Evolutionary conservation across 2,888 invertebrate species (phyloP), one percentile per base, ranked within the genome.

Genomic region (Drosophila pullipes): DNA sequence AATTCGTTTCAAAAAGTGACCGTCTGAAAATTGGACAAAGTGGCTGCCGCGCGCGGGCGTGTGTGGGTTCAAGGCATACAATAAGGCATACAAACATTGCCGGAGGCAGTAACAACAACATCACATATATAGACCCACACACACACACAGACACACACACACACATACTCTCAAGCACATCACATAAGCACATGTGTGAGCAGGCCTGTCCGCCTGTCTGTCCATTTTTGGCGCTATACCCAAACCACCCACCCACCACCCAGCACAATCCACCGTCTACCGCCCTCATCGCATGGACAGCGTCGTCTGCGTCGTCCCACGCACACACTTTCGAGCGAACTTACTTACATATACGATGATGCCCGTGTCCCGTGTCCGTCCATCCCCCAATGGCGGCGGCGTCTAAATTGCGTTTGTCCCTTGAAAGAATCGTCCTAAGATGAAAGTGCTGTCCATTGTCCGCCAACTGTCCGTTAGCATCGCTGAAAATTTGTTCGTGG

Each of bases 401-500:
- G 73, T 78, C 89, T 84, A 83, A 85, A 85, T 90, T 85, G 91
- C 87, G 89, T 91, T 88, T 83, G 88, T 91, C 88, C 88, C 90
- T 89, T 85, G 80, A 89, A 91, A 83, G 90, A 89, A 85, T 88
- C 82, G 82, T 91, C 77, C 83, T 81, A 91, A 87, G 90, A 91
- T 87, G 91, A 91, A 91, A 91, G 83, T 85, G 81, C 81, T 78
- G 83, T 80, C 87, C 91, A 82, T 76, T 87, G 89, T 84, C 86
- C 88, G 81, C 80, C 86, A 73, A 66, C 83, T 69, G 85, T 83
- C 85, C 86, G 83, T 86, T 81, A 82, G 89, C 87, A 87, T 78
- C 89, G 91, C 91, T 91, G 81, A 85, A 85, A 91, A 89, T 85
- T 88, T 91, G 88, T 90, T 89, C 88, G 81, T 91, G 90, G 90